These are phyloP conservation scores for Saccopteryx bilineata DNA, from an alignment of 2,113 vertebrate genomes.

Conservation along the genomic window DNA sequence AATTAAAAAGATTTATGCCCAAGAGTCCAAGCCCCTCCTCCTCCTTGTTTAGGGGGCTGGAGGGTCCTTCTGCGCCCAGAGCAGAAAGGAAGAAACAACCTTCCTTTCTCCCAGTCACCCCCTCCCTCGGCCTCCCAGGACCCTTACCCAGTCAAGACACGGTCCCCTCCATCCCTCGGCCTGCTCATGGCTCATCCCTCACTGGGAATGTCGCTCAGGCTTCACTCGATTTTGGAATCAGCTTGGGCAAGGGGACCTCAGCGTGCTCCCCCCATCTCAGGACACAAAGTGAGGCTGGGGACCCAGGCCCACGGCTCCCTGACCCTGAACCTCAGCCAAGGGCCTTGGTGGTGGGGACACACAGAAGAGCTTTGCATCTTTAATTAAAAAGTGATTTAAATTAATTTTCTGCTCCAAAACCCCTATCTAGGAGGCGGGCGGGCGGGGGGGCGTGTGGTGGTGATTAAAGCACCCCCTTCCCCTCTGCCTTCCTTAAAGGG, in stretches of 20 bases:
- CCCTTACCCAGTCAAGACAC: not conserved
- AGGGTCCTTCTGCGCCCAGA: not conserved
- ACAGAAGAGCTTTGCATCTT: slow-evolving; percentile 59
- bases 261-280: not conserved
- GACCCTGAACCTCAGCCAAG: not conserved
- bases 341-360: not conserved
- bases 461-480: not conserved
- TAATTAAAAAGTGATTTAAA: slow-evolving; percentile 79
- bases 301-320: not conserved
- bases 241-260: not conserved
- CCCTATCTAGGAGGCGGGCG: not conserved
- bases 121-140: not conserved
- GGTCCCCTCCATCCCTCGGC: not conserved
- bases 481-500: slow-evolving; percentile 30
- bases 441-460: not conserved
- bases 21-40: not conserved
- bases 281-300: not conserved
- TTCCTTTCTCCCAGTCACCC: not conserved
- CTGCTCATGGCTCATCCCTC: not conserved
- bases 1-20: slow-evolving; percentile 59
- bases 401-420: slow-evolving; percentile 77
- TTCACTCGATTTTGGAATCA: not conserved
- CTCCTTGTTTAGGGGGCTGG: not conserved
- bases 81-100: not conserved
- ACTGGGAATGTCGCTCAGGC: not conserved